Conservation (phyloP, 2,113 vertebrate genomes). For the Menidia beryllina region DNA sequence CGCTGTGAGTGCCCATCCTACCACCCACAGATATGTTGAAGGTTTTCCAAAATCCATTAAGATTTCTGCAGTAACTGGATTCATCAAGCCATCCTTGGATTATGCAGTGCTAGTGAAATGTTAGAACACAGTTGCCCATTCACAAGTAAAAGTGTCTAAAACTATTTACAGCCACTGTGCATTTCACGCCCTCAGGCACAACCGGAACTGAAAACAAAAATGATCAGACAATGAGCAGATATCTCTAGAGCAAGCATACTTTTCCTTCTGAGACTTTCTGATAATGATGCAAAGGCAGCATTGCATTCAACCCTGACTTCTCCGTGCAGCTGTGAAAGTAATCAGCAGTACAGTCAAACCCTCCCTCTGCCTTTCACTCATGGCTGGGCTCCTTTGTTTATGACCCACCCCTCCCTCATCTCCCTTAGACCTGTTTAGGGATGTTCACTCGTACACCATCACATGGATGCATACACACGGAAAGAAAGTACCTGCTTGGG, state of each 20-base stretch:
- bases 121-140: not conserved
- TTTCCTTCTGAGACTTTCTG: constrained; percentile 26
- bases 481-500: constrained; percentile 39
- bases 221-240: constrained; percentile 41
- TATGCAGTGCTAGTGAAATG: not conserved
- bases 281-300: constrained; percentile 35
- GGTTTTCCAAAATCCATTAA: constrained; percentile 11
- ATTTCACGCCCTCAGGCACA: constrained; percentile 1
- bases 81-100: constrained; percentile 15
- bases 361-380: constrained; percentile 31
- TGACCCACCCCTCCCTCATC: not conserved
- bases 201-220: constrained; percentile 15
- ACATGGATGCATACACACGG: not conserved
- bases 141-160: not conserved
- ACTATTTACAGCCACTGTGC: not conserved
- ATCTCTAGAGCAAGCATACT: constrained; percentile 29
- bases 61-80: not conserved
- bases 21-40: constrained; percentile 43
- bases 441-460: constrained; percentile 1
- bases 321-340: not conserved
- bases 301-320: constrained; percentile 25
- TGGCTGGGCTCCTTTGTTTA: constrained; percentile 8
- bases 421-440: constrained; percentile 8
- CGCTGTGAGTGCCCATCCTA: constrained; percentile 25
- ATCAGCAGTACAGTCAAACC: constrained; percentile 5